A percentile compares a stretch with the other conserved stretches of the same genome.
Conservation (phyloP, 2,113 vertebrate genomes). For the Dipodomys merriami region DNA sequence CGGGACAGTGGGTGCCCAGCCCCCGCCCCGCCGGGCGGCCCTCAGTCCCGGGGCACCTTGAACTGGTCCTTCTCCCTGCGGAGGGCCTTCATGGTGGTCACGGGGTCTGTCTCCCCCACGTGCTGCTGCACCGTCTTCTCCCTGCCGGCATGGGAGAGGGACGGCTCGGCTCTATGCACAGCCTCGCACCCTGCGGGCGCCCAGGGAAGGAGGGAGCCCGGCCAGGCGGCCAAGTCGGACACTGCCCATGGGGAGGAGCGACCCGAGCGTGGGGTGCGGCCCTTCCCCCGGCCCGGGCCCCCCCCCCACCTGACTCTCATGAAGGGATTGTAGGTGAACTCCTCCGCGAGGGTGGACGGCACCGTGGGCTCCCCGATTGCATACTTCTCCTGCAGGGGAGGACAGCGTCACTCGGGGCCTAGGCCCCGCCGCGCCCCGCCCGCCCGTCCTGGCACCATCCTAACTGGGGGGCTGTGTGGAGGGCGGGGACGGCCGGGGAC, state of each 20-base stretch:
- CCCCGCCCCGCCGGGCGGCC: not conserved
- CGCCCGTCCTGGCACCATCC: too few relatives aligned
- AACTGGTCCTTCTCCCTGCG: slow-evolving; percentile 96
- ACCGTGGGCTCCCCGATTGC: slow-evolving; percentile 92
- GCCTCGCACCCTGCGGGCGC: not conserved
- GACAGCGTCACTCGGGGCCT: not conserved
- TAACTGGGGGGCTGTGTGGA: too few relatives aligned
- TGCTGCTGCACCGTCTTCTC: slow-evolving; percentile 95
- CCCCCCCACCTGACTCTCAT: slow-evolving; percentile 95
- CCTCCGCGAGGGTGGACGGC: slow-evolving; percentile 94
- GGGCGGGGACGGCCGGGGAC: too few relatives aligned
- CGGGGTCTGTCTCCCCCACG: slow-evolving; percentile 86
- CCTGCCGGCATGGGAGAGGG: slow-evolving; percentile 81
- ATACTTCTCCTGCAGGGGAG: slow-evolving; percentile 89
- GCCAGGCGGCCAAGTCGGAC: not conserved
- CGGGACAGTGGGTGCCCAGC: not conserved
- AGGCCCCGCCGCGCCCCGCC: not conserved
- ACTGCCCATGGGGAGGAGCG: fast-evolving
- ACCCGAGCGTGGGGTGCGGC: too few relatives aligned
- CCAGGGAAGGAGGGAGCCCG: fast-evolving
- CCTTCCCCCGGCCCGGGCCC: too few relatives aligned
- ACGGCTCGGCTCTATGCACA: not conserved
- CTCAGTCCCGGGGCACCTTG: slow-evolving; percentile 93
- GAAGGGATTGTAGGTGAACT: slow-evolving; percentile 97
- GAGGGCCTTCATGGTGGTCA: slow-evolving; percentile 94